phyloP scores from a whole-genome alignment of 2,113 vertebrate species.

The Oncorhynchus keta region DNA sequence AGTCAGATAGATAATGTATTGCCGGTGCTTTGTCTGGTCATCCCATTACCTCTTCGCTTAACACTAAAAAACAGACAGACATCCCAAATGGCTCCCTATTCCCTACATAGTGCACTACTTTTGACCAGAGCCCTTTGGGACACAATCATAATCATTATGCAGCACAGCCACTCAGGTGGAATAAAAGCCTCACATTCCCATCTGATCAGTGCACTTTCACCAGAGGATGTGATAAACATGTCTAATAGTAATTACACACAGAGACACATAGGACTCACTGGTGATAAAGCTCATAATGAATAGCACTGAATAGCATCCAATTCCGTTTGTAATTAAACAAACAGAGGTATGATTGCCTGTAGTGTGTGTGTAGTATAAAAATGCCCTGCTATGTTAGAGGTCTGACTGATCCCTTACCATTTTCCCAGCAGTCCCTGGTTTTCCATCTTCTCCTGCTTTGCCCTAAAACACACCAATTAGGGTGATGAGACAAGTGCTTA shows the following conservation, averaged over 20 bases:
- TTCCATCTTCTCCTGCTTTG: slow-evolving; percentile 89
- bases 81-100: too few species aligned
- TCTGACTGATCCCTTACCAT: slow-evolving; percentile 78
- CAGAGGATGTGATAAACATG: slow-evolving; percentile 9
- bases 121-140: too few species aligned
- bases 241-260: slow-evolving; percentile 11
- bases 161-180: slow-evolving; percentile 13
- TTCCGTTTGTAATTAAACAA: not conserved
- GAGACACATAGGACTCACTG: not conserved
- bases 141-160: not conserved
- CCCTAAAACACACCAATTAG: slow-evolving; percentile 75
- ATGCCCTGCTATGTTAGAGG: not conserved
- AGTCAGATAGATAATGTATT: too few species aligned
- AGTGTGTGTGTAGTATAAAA: not conserved
- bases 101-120: too few species aligned
- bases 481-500: not conserved
- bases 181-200: slow-evolving; percentile 22
- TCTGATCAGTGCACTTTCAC: slow-evolving; percentile 27
- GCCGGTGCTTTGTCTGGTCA: too few species aligned
- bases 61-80: not conserved
- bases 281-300: too few species aligned
- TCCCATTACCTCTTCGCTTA: too few species aligned
- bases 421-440: slow-evolving; percentile 85
- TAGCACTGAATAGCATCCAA: slow-evolving; percentile 1
- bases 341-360: slow-evolving; percentile 37